Evolutionary conservation across 2,888 invertebrate genomes (phyloP).

Genomic region (Bugula neritina): DNA sequence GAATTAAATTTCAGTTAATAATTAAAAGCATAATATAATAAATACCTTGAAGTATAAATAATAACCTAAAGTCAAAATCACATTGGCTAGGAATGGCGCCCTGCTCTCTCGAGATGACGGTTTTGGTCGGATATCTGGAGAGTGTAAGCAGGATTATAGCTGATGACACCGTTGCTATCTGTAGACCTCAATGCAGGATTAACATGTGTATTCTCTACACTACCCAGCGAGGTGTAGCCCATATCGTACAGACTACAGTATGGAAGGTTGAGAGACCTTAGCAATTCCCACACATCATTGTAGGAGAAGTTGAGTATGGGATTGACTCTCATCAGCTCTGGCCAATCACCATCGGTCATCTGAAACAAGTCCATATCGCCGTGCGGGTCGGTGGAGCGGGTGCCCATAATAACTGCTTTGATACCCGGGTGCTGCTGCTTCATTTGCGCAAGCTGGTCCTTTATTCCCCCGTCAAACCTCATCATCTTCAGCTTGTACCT

Average conservation of each 20-base stretch:
- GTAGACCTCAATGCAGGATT: slow-evolving; percentile 66
- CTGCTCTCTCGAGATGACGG: slow-evolving; percentile 29
- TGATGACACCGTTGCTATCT: slow-evolving; percentile 55
- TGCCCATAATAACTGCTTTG: slow-evolving; percentile 86
- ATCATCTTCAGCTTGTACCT: slow-evolving; percentile 69
- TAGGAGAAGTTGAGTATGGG: slow-evolving; percentile 90
- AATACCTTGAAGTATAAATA: too few species aligned
- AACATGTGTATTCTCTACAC: slow-evolving; percentile 69
- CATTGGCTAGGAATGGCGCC: neutral
- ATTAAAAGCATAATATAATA: too few species aligned
- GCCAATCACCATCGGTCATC: slow-evolving; percentile 81
- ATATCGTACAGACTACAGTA: slow-evolving; percentile 85
- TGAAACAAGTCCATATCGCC: slow-evolving; percentile 55
- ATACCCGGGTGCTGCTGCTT: slow-evolving; percentile 60
- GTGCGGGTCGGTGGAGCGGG: slow-evolving; percentile 78
- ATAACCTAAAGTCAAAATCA: too few species aligned
- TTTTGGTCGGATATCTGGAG: slow-evolving; percentile 60
- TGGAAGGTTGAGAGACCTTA: slow-evolving; percentile 70
- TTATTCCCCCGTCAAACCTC: slow-evolving; percentile 60
- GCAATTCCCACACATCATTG: slow-evolving; percentile 82
- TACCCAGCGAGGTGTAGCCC: slow-evolving; percentile 87
- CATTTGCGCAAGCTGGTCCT: slow-evolving; percentile 64
- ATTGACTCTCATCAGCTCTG: slow-evolving; percentile 76
- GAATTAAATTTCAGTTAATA: too few species aligned
- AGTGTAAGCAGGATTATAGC: slow-evolving; percentile 70